Conservation (phyloP, 2,113 vertebrate species). For the Mirza zaza region DNA sequence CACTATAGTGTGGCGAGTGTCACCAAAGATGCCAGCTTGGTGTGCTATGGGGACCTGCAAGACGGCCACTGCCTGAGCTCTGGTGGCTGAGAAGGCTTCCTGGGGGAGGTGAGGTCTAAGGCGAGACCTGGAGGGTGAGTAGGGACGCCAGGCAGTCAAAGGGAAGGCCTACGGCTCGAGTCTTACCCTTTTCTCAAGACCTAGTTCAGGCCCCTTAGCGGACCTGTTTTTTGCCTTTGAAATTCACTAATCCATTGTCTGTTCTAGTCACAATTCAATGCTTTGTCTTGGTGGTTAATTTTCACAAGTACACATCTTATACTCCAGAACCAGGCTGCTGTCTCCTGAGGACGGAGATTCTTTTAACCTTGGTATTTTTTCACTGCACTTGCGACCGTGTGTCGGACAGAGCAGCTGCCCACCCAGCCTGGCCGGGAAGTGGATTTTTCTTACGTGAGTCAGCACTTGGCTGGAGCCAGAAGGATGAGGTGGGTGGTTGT, state of each 20-base stretch:
- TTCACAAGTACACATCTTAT: background rate
- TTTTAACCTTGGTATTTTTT: background rate
- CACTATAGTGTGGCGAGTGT: rapidly evolving
- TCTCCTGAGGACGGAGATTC: background rate
- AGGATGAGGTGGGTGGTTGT: background rate
- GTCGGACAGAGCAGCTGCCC: background rate
- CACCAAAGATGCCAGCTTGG: background rate
- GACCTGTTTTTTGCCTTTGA: background rate
- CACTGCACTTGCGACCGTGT: background rate
- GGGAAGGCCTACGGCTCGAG: background rate
- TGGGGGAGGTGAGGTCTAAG: background rate
- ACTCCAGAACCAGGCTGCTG: background rate
- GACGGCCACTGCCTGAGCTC: rapidly evolving
- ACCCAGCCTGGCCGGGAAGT: background rate
- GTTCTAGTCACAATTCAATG: background rate
- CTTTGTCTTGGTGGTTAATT: background rate
- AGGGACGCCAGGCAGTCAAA: background rate
- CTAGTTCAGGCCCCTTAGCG: background rate
- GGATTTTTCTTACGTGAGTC: rapidly evolving
- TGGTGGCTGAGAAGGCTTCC: background rate
- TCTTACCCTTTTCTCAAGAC: background rate
- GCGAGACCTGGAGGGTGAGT: rapidly evolving
- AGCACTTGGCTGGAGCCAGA: background rate
- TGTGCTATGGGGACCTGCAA: rapidly evolving
- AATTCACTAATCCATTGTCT: background rate